Evolutionary conservation across 1,140 invertebrate species (phyloP), one percentile per base, ranked within the genome.

Genomic region (Drosophila tani): DNA sequence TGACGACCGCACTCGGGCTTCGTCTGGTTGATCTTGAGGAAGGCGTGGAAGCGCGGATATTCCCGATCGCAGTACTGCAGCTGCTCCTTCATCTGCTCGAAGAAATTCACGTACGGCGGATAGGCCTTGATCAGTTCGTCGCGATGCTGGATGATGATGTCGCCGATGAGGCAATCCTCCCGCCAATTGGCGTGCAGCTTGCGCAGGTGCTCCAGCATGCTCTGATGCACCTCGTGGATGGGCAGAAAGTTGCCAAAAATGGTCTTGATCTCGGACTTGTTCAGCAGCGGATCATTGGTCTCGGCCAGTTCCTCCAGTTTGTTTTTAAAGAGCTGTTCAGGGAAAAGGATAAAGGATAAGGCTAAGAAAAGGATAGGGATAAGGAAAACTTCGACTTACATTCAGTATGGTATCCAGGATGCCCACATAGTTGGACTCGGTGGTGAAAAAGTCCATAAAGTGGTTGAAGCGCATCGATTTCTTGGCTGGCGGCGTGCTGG

Each of bases 21-120:
- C 46, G 96, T 96, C 93, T 98, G 97, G 82, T 97, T 97, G 83
- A 98, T 97, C 94, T 99, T 99, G n/a, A 99, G 94, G 93, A 99
- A 99, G 79, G 98, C 98, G 93, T 99, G 97, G 94, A 99, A 99
- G 92, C 94, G 95, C 24, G 98, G 97, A 93, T 99, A 98, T 79
- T 96, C 96, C 92, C 95, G 95, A 94, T 99, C 98, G 94, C 98
- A 99, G 87, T 96, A 95, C 70, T 95, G 94, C 79, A 99, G 95
- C 94, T 97, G 97, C 88, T 98, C 97, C 93, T 99, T 99, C 90
- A 98, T 98, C 92, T 98, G 97, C 93, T 99, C 98, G 93, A 99
- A 99, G 93, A 97, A 99, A 93, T 99, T 99, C 12, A 99, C 96
- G 93, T 99, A 99, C 7, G 98, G 97, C 53, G 98, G 98, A 94